Evolutionary conservation across 2,797 vertebrate species (phyloP).

Genomic region (Crocodylus rhombifer): DNA sequence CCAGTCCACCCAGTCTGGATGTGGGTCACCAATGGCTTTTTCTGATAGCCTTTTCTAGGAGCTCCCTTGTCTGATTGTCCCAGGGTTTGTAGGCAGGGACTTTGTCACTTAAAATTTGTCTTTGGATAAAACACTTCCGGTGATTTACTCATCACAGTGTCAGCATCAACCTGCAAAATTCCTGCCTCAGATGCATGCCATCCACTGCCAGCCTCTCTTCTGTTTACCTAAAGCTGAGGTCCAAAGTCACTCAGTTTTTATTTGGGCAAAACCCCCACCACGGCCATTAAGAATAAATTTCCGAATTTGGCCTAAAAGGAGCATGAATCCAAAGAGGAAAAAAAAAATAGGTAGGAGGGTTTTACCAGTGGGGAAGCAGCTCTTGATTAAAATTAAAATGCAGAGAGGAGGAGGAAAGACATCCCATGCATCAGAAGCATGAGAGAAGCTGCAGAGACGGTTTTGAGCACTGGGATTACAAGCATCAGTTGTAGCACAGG

Average conservation of each 20-base stretch:
- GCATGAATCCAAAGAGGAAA: background rate
- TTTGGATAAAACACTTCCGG: background rate
- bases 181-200: background rate
- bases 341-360: background rate
- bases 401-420: conserved; percentile 14
- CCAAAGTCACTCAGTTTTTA: accelerated
- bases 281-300: background rate
- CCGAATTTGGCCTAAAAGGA: background rate
- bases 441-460: background rate
- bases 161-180: background rate
- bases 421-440: background rate
- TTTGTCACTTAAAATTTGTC: background rate
- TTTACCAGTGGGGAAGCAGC: background rate
- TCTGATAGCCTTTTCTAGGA: background rate
- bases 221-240: background rate
- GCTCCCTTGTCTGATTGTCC: accelerated
- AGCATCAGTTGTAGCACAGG: background rate
- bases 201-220: background rate
- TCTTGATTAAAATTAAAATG: background rate
- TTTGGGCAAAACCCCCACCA: background rate
- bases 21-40: accelerated
- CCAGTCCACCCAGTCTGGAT: background rate
- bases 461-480: background rate
- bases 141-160: background rate
- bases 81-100: background rate